These are phyloP conservation scores for Cyprichromis sp. DNA, from an alignment of 2,113 vertebrate genomes.

Conservation along the genomic window DNA sequence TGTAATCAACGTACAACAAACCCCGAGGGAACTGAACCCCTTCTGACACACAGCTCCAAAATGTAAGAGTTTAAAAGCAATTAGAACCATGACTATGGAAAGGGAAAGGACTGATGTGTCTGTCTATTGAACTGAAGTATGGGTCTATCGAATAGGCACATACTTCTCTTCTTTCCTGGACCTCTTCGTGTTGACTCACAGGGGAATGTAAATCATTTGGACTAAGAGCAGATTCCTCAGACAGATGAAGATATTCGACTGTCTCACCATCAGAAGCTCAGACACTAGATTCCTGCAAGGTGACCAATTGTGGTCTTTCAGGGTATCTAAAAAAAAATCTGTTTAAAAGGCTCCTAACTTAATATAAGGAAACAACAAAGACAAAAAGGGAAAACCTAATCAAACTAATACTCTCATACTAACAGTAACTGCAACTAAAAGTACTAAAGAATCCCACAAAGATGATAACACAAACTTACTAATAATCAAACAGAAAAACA, in stretches of 20 bases:
- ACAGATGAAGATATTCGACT: fast-evolving
- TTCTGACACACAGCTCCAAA: not conserved
- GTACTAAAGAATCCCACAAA: not conserved
- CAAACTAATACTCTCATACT: not conserved
- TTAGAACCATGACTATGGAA: not conserved
- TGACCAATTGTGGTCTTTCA: not conserved
- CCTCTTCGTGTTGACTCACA: fast-evolving
- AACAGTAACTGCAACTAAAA: not conserved
- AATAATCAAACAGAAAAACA: not conserved
- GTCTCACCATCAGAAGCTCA: not conserved
- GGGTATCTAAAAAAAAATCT: not conserved
- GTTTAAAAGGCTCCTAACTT: not conserved
- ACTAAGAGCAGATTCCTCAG: not conserved
- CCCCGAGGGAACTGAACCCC: not conserved
- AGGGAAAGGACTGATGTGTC: not conserved
- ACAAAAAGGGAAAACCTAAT: not conserved
- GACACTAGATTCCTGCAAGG: not conserved
- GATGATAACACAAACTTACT: not conserved
- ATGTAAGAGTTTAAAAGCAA: not conserved
- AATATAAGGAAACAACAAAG: not conserved
- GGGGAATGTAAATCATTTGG: not conserved
- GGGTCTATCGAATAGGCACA: not conserved
- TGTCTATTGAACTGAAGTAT: not conserved
- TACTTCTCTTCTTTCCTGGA: not conserved
- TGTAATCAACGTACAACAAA: not conserved